Evolutionary conservation across 2,113 vertebrate genomes (phyloP), one percentile per base, ranked within the genome.

Genomic region (Scalopus aquaticus): DNA sequence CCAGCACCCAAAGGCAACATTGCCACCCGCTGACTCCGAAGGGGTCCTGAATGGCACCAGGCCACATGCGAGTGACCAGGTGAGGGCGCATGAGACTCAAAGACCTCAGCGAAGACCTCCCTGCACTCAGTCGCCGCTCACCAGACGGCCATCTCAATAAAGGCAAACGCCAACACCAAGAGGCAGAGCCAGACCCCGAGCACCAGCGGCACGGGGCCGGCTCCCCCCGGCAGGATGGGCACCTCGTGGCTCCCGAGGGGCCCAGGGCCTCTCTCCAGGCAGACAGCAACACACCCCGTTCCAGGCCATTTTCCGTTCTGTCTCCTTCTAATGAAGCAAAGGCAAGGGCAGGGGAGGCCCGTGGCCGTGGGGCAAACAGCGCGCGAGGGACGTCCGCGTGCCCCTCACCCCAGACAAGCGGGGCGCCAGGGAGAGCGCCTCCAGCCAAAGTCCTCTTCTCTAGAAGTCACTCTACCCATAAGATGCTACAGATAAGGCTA

Each of bases 401-500:
- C 2, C 35, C 22, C 37, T 87, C 15, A 42, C 60, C 92, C 93
- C 2, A 39, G 60, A 19, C 32, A 4, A 1, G 69, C 17, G 22
- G 72, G 58, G 56, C 46, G 35, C 10, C 0, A 51, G 62, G 87
- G 46, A 65, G 93, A 92, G 90, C 84, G 81, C 91, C 93, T 94
- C 90, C 86, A 87, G 82, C 58, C 26, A 30, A 30, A 3, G 58
- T 56, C 58, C 97, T 96, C 95, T 97, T 96, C 96, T 96, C 97
- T 95, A 88, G 94, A 91, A 90, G 83, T 85, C 76, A 84, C 82
- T 94, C 93, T 73, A 56, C 51, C 93, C 90, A 96, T 95, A 95
- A 95, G 80, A 70, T 37, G 84, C 78, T 58, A n/a, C 5, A 62
- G 64, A 94, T 80, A 96, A 97, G 94, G 97, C 96, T 96, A 94